Evolutionary conservation across 2,888 invertebrate species (phyloP).

Genomic region (Orthosia gothica): DNA sequence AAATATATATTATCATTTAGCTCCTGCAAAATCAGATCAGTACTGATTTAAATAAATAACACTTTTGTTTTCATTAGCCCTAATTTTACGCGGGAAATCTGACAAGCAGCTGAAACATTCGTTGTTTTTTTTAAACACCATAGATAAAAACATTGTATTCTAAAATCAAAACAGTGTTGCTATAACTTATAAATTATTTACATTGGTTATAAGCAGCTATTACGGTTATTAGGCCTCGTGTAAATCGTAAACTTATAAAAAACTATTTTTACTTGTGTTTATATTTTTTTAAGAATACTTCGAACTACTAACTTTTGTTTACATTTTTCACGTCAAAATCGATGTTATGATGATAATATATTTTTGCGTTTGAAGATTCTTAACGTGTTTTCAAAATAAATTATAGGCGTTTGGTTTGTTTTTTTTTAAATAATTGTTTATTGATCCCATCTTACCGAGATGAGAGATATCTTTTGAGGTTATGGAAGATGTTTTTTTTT

Average conservation of each 20-base stretch:
- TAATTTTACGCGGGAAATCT: conserved; percentile 8
- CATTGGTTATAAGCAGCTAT: conserved; percentile 7
- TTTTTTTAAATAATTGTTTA: conserved; percentile 35
- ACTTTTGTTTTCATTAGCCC: not conserved
- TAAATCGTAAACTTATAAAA: conserved; percentile 9
- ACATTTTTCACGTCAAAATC: conserved; percentile 38
- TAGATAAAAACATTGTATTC: not conserved
- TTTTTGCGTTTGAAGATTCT: conserved; percentile 31
- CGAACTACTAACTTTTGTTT: conserved; percentile 35
- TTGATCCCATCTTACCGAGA: conserved; percentile 25
- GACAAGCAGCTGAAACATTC: conserved; percentile 7
- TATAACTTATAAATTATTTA: conserved; percentile 28
- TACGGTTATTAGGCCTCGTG: conserved; percentile 9
- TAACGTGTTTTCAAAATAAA: conserved; percentile 32
- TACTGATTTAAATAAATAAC: conserved; percentile 10
- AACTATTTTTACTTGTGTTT: conserved; percentile 27
- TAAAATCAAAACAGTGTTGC: conserved; percentile 18
- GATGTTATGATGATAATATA: conserved; percentile 22
- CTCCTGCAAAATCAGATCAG: not conserved
- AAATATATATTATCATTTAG: not conserved
- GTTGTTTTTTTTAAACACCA: conserved; percentile 14
- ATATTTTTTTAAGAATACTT: conserved; percentile 25
- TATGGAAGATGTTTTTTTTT: conserved; percentile 2
- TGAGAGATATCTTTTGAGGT: conserved; percentile 30
- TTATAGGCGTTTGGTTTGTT: not conserved